A percentile compares a stretch with the other conserved stretches of the same genome.
These are phyloP conservation scores for Ophion ventricosus DNA, from an alignment of 2,888 invertebrate species.

Conservation along the genomic window DNA sequence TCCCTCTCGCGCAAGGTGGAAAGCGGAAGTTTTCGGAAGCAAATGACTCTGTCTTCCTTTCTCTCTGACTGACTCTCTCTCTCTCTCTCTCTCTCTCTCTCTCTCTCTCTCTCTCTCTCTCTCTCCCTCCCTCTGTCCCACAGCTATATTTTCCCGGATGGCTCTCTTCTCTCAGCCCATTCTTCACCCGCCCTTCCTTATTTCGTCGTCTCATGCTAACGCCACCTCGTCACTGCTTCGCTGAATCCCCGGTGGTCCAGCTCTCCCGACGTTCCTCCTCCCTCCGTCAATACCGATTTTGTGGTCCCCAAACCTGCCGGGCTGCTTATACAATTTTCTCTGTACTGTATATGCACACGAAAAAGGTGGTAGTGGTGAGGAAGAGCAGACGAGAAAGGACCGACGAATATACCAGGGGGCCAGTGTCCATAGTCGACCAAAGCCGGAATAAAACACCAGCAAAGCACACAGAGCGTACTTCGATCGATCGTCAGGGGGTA, in stretches of 20 bases:
- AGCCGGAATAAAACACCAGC: slow-evolving; percentile 36
- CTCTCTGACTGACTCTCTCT: neutral
- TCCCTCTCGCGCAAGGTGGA: neutral
- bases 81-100: neutral
- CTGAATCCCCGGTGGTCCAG: slow-evolving; percentile 12
- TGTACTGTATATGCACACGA: slow-evolving; percentile 51
- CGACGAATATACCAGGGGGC: slow-evolving; percentile 38
- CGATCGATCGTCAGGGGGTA: slow-evolving; percentile 62
- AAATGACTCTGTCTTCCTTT: slow-evolving; percentile 7
- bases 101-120: neutral
- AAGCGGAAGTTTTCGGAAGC: slow-evolving; percentile 5
- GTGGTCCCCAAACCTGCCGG: slow-evolving; percentile 57
- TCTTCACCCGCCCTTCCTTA: slow-evolving; percentile 9
- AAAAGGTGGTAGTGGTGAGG: slow-evolving; percentile 19
- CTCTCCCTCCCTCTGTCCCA: neutral
- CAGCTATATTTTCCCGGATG: too few species aligned
- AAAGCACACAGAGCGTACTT: slow-evolving; percentile 39
- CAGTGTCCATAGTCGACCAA: slow-evolving; percentile 53
- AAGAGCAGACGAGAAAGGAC: slow-evolving; percentile 5
- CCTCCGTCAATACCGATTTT: slow-evolving; percentile 46
- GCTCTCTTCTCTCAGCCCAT: neutral
- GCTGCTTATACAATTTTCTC: slow-evolving; percentile 63
- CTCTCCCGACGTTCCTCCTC: neutral
- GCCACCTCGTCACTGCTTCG: slow-evolving; percentile 10
- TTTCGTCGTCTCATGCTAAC: slow-evolving; percentile 27